phyloP scores from a whole-genome alignment of 2,113 vertebrate genomes.

The Channa argus region DNA sequence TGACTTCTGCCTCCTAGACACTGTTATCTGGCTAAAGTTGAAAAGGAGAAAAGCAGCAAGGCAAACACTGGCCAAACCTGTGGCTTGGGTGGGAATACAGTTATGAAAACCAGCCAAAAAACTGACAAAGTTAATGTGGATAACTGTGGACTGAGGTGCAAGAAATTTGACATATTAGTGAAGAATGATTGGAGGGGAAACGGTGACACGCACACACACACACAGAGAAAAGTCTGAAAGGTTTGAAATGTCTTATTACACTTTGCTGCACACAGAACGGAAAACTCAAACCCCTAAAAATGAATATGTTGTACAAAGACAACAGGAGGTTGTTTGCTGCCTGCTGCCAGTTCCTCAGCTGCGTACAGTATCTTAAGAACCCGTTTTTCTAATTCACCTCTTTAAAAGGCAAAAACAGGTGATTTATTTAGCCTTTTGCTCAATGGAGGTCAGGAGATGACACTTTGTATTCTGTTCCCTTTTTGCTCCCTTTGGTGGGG shows the following conservation, averaged over 20 bases:
- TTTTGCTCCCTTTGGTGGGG: no score
- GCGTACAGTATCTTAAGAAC: no score
- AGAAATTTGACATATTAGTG: constrained; percentile 7
- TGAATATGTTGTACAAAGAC: not conserved
- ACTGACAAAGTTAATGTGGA: constrained; percentile 25
- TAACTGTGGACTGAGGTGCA: constrained; percentile 24
- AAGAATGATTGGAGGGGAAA: not conserved
- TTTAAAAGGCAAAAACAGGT: not conserved
- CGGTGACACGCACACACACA: not conserved
- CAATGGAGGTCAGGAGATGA: not conserved
- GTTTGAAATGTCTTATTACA: not conserved
- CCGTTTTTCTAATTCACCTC: constrained; percentile 18
- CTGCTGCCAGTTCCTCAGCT: not conserved
- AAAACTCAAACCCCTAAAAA: not conserved
- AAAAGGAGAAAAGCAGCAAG: constrained; percentile 41
- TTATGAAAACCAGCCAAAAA: constrained; percentile 26
- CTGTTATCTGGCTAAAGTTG: constrained; percentile 50
- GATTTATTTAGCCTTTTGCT: not conserved
- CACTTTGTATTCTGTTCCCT: no score
- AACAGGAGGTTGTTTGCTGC: not conserved
- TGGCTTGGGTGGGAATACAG: not conserved
- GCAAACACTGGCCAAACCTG: constrained; percentile 26
- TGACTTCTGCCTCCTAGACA: constrained; percentile 27
- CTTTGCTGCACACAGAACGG: not conserved
- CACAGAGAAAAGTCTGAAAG: no score